Conservation (phyloP, 2,888 invertebrate genomes). For the Myopa testacea region DNA sequence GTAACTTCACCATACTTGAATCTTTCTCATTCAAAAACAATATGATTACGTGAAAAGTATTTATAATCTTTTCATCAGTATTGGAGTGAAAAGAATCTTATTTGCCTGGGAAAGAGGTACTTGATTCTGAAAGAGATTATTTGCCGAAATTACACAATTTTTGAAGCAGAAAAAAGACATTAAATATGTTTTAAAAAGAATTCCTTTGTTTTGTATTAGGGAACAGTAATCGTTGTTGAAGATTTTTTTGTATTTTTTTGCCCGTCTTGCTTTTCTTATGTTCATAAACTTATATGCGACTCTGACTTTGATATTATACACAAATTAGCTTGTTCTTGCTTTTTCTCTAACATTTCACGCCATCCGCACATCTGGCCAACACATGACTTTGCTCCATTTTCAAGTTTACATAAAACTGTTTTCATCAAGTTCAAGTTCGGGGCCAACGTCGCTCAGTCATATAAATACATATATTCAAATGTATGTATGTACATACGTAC, state of each 20-base stretch:
- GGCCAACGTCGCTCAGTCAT: background rate
- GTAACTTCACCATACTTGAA: too few relatives aligned
- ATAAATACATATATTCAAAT: too few relatives aligned
- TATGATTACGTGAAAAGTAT: too few relatives aligned
- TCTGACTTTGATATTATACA: background rate
- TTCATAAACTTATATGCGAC: background rate
- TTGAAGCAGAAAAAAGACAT: background rate
- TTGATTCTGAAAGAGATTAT: too few relatives aligned
- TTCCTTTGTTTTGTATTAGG: background rate
- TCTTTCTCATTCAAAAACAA: too few relatives aligned
- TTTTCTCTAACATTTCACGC: background rate
- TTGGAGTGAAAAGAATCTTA: too few relatives aligned
- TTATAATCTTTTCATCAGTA: too few relatives aligned
- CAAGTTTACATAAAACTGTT: background rate
- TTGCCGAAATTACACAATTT: background rate
- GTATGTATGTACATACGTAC: too few relatives aligned
- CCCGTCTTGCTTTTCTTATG: background rate
- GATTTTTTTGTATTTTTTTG: background rate
- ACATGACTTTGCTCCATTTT: background rate
- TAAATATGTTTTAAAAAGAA: background rate
- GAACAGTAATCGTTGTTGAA: background rate
- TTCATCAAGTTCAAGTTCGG: conserved; percentile 16
- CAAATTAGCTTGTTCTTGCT: background rate
- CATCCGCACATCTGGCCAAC: background rate
- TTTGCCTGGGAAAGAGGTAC: too few relatives aligned